These are phyloP conservation scores for Phymastichus coffea DNA, from an alignment of 1,140 invertebrate species.

Conservation along the genomic window DNA sequence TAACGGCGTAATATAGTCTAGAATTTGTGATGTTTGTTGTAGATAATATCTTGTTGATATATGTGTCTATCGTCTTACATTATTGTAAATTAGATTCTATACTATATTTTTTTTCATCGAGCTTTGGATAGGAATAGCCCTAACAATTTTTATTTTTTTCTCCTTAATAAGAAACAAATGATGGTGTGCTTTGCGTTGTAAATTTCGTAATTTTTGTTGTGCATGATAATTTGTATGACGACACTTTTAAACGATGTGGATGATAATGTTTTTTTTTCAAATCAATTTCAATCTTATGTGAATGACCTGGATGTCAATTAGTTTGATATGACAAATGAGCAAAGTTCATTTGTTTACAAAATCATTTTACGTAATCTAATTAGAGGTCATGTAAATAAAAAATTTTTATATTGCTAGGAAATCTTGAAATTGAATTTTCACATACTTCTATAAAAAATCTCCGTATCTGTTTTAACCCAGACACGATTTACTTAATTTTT, in stretches of 20 bases:
- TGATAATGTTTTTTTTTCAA: no score
- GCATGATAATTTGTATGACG: not conserved
- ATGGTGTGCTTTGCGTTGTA: conserved; percentile 4
- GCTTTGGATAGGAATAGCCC: conserved; percentile 9
- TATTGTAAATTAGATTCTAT: conserved; percentile 14
- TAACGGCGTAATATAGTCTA: conserved; percentile 14
- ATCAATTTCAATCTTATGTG: no score
- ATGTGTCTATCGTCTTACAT: conserved; percentile 15
- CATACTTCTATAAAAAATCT: not conserved
- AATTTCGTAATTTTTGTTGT: conserved; percentile 3
- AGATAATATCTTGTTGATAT: conserved; percentile 20
- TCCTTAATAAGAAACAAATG: not conserved
- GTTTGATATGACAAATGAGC: no score
- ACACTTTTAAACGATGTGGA: no score
- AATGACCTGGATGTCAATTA: no score
- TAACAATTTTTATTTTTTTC: conserved; percentile 1
- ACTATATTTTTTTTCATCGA: conserved; percentile 11
- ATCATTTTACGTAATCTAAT: no score
- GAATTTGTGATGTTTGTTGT: conserved; percentile 28
- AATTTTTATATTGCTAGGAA: no score
- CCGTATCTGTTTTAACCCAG: conserved; percentile 4
- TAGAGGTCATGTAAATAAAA: no score
- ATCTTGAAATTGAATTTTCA: not conserved
- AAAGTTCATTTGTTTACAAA: no score
- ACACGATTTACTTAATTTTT: conserved; percentile 17